A percentile compares a stretch with the other conserved stretches of the same genome.
phyloP scores from a whole-genome alignment of 2,888 invertebrate species.

The Cryptocheilus praepositus region DNA sequence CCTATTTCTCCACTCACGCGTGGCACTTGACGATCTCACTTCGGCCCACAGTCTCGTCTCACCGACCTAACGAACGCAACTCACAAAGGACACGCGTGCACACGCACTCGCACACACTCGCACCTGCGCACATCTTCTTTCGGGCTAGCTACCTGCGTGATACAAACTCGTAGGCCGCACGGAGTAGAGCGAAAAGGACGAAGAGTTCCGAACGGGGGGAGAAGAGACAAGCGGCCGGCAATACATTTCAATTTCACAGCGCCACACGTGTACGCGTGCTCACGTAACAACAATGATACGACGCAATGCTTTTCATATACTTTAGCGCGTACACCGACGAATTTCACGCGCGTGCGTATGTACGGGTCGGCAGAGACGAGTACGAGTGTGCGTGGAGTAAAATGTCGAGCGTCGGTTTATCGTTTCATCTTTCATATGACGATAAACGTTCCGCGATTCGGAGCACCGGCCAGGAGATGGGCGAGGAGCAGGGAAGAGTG shows the following conservation, averaged over 20 bases:
- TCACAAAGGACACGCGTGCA: too few relatives aligned
- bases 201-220: not conserved
- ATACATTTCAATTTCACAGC: conserved; percentile 33
- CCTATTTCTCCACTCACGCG: too few relatives aligned
- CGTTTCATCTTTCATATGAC: conserved; percentile 48
- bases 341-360: too few relatives aligned
- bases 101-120: too few relatives aligned
- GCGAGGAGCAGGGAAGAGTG: too few relatives aligned
- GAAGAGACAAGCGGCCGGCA: conserved; percentile 13
- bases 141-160: too few relatives aligned
- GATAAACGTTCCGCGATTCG: conserved; percentile 33
- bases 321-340: too few relatives aligned
- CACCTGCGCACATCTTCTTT: too few relatives aligned
- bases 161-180: not conserved
- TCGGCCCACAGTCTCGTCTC: too few relatives aligned
- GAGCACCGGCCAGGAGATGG: conserved; percentile 17
- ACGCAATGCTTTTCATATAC: not conserved
- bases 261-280: conserved; percentile 2
- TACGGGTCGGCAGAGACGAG: not conserved
- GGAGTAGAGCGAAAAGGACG: conserved; percentile 10
- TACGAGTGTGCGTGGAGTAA: too few relatives aligned
- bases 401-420: conserved; percentile 34
- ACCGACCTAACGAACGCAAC: too few relatives aligned
- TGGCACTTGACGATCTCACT: too few relatives aligned
- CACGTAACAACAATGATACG: not conserved